Percentiles rank a stretch among this genome's conserved stretches.
Conservation (phyloP, 2,113 vertebrate genomes). For the Maccullochella peelii region DNA sequence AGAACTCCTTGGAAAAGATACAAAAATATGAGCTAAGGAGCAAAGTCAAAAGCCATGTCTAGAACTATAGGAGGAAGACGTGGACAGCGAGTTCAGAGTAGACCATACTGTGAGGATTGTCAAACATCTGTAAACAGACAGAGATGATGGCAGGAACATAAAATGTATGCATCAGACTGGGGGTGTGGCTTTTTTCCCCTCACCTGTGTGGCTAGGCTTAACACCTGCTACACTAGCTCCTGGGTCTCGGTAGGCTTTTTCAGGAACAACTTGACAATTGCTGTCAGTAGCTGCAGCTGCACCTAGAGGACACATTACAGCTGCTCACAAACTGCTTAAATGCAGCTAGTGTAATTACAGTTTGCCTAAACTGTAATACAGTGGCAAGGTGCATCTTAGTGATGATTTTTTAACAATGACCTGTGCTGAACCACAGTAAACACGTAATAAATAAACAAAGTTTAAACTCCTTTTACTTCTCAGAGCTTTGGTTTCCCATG, state of each 20-base stretch:
- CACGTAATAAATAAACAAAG: not conserved
- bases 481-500: not conserved
- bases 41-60: not conserved
- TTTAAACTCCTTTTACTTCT: not conserved
- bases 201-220: conserved; percentile 98
- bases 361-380: not conserved
- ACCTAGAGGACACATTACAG: conserved; percentile 83
- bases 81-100: not conserved
- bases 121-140: not conserved
- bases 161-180: not conserved
- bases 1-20: not conserved
- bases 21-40: not conserved
- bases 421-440: not conserved
- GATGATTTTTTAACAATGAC: not conserved
- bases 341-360: not conserved
- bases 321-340: not conserved
- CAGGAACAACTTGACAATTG: conserved; percentile 97
- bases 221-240: conserved; percentile 97
- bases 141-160: not conserved
- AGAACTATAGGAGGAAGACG: not conserved
- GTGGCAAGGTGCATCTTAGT: not conserved
- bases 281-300: conserved; percentile 95
- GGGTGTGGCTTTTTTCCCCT: conserved; percentile 16
- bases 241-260: conserved; percentile 99
- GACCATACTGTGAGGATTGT: not conserved